Base-by-base conservation (phyloP, 2,888 invertebrate species). In the Spilarctia lutea region DNA sequence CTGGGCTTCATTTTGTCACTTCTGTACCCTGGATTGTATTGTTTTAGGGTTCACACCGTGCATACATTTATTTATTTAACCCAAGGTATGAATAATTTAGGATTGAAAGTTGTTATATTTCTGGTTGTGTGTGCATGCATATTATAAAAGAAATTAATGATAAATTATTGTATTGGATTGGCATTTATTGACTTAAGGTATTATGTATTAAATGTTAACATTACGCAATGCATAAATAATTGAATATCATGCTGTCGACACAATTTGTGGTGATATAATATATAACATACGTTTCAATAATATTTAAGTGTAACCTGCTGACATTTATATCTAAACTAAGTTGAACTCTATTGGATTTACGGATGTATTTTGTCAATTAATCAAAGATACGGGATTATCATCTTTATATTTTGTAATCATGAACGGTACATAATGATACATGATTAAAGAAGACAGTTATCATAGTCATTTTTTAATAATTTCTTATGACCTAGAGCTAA, bases 1-100 rank as follows among this genome's bases (percentile, higher is more conserved):
- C 80, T 63, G 72, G 76, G 76, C 74, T 73, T 72, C 79, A 73
- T 81, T 82, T 81, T 75, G 75, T 70, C 73, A 71, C 42, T 35
- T 72, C 73, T 74, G 48, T 77, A 16, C 27, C 27, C 79, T 78
- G 30, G 27, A 65, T 33, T 71, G n/a, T 35, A 65, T 33, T 65
- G 18, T 35, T 63, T 71, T 71, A 42, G 42, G 65, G 33, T n/a
- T 20, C 35, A 52, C 30, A n/a, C 35, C 10, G 33, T 20, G 11
- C 10, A 48, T 20, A 33, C 24, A 45, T 33, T 27, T 60, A 13
- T 60, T 60, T 60, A 4, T 60, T n/a, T 20, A 20, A 48, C 20
- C 20, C 48, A 20, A 48, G 20, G n/a, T n/a, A 7, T 30, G 18
- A 27, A n/a, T n/a, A n/a, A 11, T 18, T 27, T 27, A 60, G 2